phyloP scores from a whole-genome alignment of 2,113 vertebrate genomes.

The Callaeas wilsoni region DNA sequence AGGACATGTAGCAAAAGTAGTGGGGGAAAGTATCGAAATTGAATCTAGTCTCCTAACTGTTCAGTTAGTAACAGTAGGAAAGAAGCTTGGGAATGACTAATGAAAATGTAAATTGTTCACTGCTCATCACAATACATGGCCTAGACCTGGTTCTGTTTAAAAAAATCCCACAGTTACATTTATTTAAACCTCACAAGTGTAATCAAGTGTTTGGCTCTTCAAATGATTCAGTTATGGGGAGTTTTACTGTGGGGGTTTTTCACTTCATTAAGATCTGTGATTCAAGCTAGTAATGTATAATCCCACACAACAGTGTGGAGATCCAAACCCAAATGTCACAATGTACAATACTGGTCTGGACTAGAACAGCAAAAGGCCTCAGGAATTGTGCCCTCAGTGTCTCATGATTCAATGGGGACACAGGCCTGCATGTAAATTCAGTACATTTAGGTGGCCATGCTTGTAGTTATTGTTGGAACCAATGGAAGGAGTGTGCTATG shows the following conservation, averaged over 20 bases:
- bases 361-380: neutral
- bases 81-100: neutral
- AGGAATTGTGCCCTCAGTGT: neutral
- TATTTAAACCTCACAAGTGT: neutral
- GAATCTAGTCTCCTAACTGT: neutral
- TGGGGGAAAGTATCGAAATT: fast-evolving
- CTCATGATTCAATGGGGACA: neutral
- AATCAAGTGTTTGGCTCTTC: neutral
- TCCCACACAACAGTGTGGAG: neutral
- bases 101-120: neutral
- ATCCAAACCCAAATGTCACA: neutral
- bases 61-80: neutral
- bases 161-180: neutral
- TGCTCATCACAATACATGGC: neutral
- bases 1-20: neutral
- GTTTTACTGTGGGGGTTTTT: neutral
- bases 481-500: fast-evolving
- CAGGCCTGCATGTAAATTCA: neutral
- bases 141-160: neutral
- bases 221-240: neutral
- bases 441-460: neutral
- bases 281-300: neutral
- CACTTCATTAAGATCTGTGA: neutral
- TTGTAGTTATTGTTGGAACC: neutral
- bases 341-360: neutral